Evolutionary conservation across 2,888 invertebrate species (phyloP), one percentile per base, ranked within the genome.

Genomic region (Pandemis cinnamomeana): DNA sequence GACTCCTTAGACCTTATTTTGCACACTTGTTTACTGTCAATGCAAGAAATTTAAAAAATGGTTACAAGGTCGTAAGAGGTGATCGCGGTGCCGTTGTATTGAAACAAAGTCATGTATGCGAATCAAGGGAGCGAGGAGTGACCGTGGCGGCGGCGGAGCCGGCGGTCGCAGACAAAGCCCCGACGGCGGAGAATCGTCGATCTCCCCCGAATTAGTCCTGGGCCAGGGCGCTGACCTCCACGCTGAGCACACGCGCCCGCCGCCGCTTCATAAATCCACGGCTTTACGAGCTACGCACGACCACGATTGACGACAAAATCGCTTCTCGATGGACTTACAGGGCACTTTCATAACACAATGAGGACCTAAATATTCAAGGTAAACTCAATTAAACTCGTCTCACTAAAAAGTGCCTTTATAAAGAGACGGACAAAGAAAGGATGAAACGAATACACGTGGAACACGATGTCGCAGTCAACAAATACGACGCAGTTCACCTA

Each of bases 121-220:
- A 63, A 67, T 41, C 77, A 75, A 81, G 78, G 80, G 80, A 80
- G 75, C 81, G 80, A 76, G 77, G 71, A 64, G 72, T 72, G 75
- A 77, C 77, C 76, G 76, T 76, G 81, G 77, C 62, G 68, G 82
- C 79, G 82, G 77, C 79, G 83, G 81, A 80, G 84, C 81, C 84
- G 85, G 80, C 84, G 86, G 82, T 85, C 85, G 87, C 90, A 91
- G 92, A 93, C 93, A 93, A 93, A 92, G 93, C 89, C 85, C 83
- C 87, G 86, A 82, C 88, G 84, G 80, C 84, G 85, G 69, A 87
- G 87, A 91, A 92, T 91, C 93, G 93, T 87, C 92, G 93, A 90
- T 92, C 93, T 92, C 91, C 94, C 91, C 94, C 92, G 89, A 94
- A 93, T 94, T 94, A 94, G 93, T 93, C 92, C 92, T 92, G 93